Conservation (phyloP, 2,113 vertebrate species). For the Heterochromis multidens region DNA sequence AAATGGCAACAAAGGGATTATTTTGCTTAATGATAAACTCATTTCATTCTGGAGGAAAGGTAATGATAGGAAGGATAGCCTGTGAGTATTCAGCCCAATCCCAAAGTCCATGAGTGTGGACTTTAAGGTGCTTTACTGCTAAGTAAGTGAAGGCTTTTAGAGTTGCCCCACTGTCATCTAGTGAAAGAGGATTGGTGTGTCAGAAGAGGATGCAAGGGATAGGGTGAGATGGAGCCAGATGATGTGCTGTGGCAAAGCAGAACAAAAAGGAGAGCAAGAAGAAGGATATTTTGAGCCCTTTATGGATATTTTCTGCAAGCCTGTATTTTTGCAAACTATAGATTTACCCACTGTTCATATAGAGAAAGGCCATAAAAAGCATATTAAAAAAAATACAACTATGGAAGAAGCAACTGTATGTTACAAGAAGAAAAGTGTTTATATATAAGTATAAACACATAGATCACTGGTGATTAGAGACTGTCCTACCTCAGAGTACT, state of each 20-base stretch:
- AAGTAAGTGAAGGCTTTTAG: background rate
- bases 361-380: background rate
- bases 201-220: background rate
- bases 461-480: no score
- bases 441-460: background rate
- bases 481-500: no score
- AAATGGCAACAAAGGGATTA: background rate
- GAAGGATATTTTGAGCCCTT: background rate
- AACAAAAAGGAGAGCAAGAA: background rate
- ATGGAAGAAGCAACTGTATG: background rate
- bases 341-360: background rate
- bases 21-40: background rate
- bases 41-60: background rate
- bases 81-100: background rate
- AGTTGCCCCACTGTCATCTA: background rate
- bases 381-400: background rate
- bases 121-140: background rate
- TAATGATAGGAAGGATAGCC: background rate
- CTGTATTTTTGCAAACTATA: background rate
- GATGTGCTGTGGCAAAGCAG: background rate
- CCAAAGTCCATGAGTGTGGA: background rate
- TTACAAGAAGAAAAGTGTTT: background rate
- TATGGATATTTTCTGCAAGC: background rate
- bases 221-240: background rate
- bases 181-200: background rate